phyloP scores from a whole-genome alignment of 2,888 invertebrate species.

The Sarcophaga carnaria region DNA sequence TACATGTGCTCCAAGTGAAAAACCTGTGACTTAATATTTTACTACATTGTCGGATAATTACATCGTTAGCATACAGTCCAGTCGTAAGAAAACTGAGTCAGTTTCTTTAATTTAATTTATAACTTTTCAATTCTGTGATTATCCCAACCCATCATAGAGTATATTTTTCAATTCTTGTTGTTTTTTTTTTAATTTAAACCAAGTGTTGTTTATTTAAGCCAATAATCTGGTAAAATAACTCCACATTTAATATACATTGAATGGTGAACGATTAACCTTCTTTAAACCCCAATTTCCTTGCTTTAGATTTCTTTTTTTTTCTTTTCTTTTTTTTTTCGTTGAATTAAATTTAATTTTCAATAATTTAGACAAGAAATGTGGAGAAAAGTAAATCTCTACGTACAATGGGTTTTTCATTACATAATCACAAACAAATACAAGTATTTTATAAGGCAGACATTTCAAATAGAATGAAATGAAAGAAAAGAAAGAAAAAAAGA shows the following conservation, averaged over 20 bases:
- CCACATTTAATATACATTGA: conserved; percentile 38
- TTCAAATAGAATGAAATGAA: background rate
- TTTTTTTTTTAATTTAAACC: background rate
- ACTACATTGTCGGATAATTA: no score
- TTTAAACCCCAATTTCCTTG: conserved; percentile 33
- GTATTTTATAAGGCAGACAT: background rate
- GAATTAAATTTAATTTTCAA: conserved; percentile 52
- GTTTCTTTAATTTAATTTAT: no score
- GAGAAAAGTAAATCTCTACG: background rate
- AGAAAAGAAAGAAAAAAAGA: background rate
- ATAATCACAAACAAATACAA: conserved; percentile 58
- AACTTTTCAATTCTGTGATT: no score
- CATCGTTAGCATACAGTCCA: no score
- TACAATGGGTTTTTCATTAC: conserved; percentile 30
- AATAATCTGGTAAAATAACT: conserved; percentile 38
- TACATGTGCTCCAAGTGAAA: no score
- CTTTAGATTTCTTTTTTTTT: background rate
- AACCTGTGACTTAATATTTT: no score
- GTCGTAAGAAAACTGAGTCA: no score
- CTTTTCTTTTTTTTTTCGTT: conserved; percentile 17
- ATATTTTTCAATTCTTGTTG: no score
- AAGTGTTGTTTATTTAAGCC: background rate
- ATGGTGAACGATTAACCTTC: conserved; percentile 25
- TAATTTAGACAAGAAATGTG: conserved; percentile 45
- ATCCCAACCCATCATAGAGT: no score